These are phyloP conservation scores for Phylloscopus trochilus DNA, from an alignment of 2,113 vertebrate species.

Conservation along the genomic window DNA sequence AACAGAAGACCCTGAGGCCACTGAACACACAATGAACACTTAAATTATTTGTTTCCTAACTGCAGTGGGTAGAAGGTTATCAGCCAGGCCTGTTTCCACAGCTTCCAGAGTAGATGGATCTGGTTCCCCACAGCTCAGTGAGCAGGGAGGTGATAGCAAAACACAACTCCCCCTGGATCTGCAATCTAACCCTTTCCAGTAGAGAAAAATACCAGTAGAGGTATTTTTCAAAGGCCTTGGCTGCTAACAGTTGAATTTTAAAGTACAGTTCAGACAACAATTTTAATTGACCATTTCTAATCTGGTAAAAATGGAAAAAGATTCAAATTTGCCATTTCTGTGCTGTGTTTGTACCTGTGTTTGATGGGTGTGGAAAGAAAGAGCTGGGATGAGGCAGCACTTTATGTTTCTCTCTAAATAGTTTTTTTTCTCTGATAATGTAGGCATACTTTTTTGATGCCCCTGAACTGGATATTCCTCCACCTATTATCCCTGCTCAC, in stretches of 20 bases:
- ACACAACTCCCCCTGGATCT: neutral
- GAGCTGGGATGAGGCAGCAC: neutral
- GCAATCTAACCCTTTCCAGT: neutral
- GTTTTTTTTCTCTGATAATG: neutral
- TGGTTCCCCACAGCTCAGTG: neutral
- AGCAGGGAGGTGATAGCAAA: neutral
- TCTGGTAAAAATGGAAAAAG: neutral
- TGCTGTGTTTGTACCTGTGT: neutral
- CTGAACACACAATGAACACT: neutral
- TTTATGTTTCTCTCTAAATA: neutral
- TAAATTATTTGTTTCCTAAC: neutral
- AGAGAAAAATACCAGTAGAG: too few species aligned
- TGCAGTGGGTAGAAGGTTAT: neutral
- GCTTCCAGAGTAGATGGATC: neutral
- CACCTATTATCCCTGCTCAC: constrained; percentile 24
- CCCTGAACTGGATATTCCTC: constrained; percentile 65
- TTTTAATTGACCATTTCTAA: neutral
- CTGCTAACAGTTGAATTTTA: neutral
- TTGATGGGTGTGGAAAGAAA: neutral
- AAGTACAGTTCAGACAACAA: neutral
- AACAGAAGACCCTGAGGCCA: neutral
- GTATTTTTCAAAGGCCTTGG: neutral
- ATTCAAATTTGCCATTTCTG: neutral
- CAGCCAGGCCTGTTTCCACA: neutral
- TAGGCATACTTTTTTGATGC: constrained; percentile 91